Conservation (phyloP, 2,888 invertebrate species). For the Prostheceraeus crozeri region DNA sequence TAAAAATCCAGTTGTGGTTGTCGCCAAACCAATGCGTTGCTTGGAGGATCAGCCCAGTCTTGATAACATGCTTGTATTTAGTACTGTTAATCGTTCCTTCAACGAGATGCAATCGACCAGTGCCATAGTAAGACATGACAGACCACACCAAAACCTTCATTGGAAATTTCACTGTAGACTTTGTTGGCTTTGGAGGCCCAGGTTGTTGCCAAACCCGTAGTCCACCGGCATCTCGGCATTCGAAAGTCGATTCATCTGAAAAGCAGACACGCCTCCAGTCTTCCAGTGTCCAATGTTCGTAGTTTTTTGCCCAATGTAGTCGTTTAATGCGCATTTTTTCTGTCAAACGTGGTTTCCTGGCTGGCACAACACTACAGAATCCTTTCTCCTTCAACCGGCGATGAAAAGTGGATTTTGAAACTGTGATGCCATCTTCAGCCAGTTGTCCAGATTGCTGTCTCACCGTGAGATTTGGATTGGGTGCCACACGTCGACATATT, state of each 20-base stretch:
- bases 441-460: too few relatives aligned
- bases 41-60: too few relatives aligned
- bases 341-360: slow-evolving; percentile 9
- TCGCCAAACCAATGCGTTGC: too few relatives aligned
- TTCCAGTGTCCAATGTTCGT: slow-evolving; percentile 12
- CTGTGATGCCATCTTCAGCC: not conserved
- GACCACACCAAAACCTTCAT: slow-evolving; percentile 14
- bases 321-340: not conserved
- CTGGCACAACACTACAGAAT: not conserved
- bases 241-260: not conserved
- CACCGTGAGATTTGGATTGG: not conserved
- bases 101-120: not conserved
- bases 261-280: slow-evolving; percentile 8
- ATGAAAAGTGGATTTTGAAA: slow-evolving; percentile 10
- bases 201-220: slow-evolving; percentile 15
- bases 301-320: slow-evolving; percentile 4
- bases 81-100: too few relatives aligned
- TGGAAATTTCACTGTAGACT: slow-evolving; percentile 9
- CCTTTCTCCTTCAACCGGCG: slow-evolving; percentile 3
- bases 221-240: slow-evolving; percentile 15
- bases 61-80: too few relatives aligned
- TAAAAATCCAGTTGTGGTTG: too few relatives aligned
- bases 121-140: not conserved
- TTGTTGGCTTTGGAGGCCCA: slow-evolving; percentile 11
- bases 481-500: not conserved